Evolutionary conservation across 2,797 vertebrate species (phyloP), one percentile per base, ranked within the genome.

Genomic region (Botia kubotai): DNA sequence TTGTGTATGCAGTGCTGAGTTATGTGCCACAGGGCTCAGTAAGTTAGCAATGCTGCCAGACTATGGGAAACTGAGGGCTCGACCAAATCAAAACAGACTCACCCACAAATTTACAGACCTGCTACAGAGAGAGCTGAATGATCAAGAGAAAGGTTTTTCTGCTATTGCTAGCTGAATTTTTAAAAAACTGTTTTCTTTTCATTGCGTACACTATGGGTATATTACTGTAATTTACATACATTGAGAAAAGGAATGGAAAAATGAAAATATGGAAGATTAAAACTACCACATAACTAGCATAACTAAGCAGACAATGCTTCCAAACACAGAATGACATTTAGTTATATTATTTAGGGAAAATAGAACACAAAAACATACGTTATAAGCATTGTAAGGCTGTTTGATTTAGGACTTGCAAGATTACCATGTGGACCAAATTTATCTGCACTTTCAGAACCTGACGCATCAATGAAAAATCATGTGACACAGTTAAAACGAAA

Each of bases 61-160:
- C 82, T 81, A 79, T 2, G 21, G 39, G 72, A 83, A 85, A 85
- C 79, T 58, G 0, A 74, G 73, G 21, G 76, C 79, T 66, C 75
- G 43, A 81, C 86, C 83, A 83, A 85, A 82, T 72, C 86, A 79
- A 85, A 85, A 85, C 83, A 85, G 75, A 58, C 79, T 80, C 75
- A 10, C 23, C 68, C 68, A 23, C 79, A 85, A 83, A 87, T 82
- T 82, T 83, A 85, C 83, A 50, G 65, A 83, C 60, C 63, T 83
- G 57, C 72, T 83, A 81, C 75, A 75, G 50, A 70, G 62, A 73
- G 70, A 74, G 39, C 21, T 39, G 68, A 69, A 58, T 43, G 66
- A 72, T 46, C 43, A 16, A 53, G 67, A 63, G 17, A 69, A n/a
- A 65, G 29, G 53, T 43, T 50, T 77, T 68, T 72, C 46, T 55